A percentile compares a stretch with the other conserved stretches of the same genome.
These are phyloP conservation scores for Pipa parva DNA, from an alignment of 2,113 vertebrate species.

Conservation along the genomic window DNA sequence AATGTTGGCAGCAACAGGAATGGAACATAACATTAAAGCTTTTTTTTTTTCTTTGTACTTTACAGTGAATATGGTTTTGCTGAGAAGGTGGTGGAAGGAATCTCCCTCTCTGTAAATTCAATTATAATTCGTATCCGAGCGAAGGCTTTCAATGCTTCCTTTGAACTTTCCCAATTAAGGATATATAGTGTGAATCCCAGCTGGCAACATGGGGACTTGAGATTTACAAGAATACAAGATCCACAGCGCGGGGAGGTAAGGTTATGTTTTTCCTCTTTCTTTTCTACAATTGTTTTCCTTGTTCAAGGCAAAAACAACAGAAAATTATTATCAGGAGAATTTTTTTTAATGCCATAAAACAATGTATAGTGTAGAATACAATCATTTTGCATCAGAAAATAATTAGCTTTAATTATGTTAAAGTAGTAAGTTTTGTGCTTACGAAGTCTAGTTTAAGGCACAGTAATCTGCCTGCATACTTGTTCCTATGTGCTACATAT, in stretches of 20 bases:
- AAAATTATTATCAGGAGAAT: too few species aligned
- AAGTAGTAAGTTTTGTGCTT: too few species aligned
- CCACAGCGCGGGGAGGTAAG: constrained; percentile 85
- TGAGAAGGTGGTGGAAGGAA: constrained; percentile 97
- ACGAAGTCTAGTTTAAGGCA: too few species aligned
- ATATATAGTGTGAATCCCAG: constrained; percentile 95
- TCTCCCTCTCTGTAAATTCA: constrained; percentile 93
- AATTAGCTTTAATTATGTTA: too few species aligned
- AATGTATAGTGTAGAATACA: too few species aligned
- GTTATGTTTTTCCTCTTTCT: not conserved
- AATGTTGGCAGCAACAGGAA: too few species aligned
- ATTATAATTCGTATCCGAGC: constrained; percentile 92
- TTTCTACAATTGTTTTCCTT: not conserved
- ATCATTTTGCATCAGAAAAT: too few species aligned
- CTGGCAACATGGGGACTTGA: constrained; percentile 85
- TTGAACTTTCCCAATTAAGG: constrained; percentile 94
- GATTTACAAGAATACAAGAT: constrained; percentile 88
- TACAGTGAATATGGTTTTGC: constrained; percentile 96
- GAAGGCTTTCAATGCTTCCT: constrained; percentile 97
- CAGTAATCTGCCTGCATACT: too few species aligned
- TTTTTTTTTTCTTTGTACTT: constrained; percentile 45
- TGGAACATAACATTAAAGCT: not conserved
- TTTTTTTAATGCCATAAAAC: too few species aligned
- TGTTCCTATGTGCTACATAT: too few species aligned
- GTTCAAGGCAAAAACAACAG: too few species aligned